Evolutionary conservation across 2,113 vertebrate genomes (phyloP), one percentile per base, ranked within the genome.

Genomic region (Rhea pennata): DNA sequence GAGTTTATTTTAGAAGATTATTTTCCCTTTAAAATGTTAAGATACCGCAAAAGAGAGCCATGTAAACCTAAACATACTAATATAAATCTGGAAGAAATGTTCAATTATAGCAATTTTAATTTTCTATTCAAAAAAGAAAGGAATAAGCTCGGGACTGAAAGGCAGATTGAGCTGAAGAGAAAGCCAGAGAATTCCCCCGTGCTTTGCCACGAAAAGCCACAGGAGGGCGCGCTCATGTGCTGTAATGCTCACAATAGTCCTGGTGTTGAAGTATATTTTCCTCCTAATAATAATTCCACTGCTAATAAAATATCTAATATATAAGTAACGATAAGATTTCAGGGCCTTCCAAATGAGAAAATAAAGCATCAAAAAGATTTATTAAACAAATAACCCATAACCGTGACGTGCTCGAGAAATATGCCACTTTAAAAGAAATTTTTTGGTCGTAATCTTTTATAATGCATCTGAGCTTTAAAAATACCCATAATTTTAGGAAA

Each of bases 211-310:
- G 62, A 23, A 67, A 50, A 96, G 94, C 98, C 98, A 98, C 98
- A 97, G 93, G 98, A 97, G 98, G 98, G 98, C 98, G 98, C 97
- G 85, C 98, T 92, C 95, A 84, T 6, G 97, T 92, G 89, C 98
- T 76, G 88, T 46, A 98, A 92, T 36, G 79, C 71, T 36, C 54
- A 7, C 72, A 31, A 84, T 90, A 46, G 58, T 67, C 36, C 36
- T 40, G 84, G 36, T 53, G 87, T 74, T 81, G 78, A 15, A 40
- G 87, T 71, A 92, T 92, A 71, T 10, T 80, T 65, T 76, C 67
- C 91, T 91, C 87, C 71, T 70, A 87, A 94, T 95, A 79, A 93
- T 91, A 74, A 97, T 96, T 92, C 92, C 96, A 59, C 96, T 77
- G 84, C 96, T 97, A 97, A 97, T 97, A 97, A 97, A 97, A 97